Conservation (phyloP, 2,113 vertebrate species). For the Grantiella picta region DNA sequence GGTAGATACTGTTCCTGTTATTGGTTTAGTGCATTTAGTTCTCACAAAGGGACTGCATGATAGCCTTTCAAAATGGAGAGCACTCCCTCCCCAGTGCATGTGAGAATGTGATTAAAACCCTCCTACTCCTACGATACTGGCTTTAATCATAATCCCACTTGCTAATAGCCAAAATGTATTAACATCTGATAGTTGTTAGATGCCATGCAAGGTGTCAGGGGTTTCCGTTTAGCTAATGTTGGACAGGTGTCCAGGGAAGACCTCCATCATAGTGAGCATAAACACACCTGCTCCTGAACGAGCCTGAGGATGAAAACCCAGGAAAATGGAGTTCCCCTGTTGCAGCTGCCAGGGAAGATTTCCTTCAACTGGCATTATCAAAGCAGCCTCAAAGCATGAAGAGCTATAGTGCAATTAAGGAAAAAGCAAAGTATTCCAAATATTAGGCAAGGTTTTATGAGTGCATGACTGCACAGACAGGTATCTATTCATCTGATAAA, state of each 20-base stretch:
- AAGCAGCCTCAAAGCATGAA: not conserved
- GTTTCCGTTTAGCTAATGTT: not conserved
- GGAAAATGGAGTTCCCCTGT: not conserved
- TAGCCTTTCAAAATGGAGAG: not conserved
- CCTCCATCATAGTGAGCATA: not conserved
- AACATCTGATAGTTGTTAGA: slow-evolving; percentile 11
- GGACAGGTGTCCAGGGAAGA: slow-evolving; percentile 17
- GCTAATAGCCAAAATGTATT: not conserved
- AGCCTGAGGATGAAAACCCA: not conserved
- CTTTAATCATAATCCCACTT: not conserved
- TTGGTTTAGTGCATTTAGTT: not conserved
- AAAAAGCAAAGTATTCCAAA: not conserved
- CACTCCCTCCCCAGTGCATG: not conserved
- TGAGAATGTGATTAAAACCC: not conserved
- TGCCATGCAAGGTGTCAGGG: not conserved
- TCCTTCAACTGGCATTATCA: not conserved
- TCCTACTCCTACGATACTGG: not conserved
- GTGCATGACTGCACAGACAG: not conserved
- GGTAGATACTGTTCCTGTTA: not conserved
- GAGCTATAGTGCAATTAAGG: not conserved
- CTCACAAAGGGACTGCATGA: slow-evolving; percentile 8
- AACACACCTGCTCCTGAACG: not conserved
- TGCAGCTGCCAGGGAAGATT: not conserved
- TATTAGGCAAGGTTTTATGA: not conserved
- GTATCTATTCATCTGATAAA: not conserved